Evolutionary conservation across 2,888 invertebrate genomes (phyloP).

Genomic region (Zaprionus lineosus): DNA sequence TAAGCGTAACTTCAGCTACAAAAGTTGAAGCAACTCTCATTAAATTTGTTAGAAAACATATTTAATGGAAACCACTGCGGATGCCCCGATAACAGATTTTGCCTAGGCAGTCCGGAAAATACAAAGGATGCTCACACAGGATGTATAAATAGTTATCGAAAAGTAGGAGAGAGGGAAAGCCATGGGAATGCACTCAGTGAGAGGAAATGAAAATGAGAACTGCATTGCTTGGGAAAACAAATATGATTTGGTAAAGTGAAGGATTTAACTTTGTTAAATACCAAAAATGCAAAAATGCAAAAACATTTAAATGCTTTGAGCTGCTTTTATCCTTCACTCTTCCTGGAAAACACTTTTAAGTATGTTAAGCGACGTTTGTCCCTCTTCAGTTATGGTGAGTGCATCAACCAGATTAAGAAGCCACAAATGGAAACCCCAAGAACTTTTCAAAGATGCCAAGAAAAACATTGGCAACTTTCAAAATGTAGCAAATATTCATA

Average conservation of each 20-base stretch:
- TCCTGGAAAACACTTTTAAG: too few species aligned
- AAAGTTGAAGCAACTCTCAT: too few species aligned
- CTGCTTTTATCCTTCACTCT: too few species aligned
- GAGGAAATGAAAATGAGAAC: constrained; percentile 2
- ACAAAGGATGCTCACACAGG: constrained; percentile 11
- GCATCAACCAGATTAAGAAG: constrained; percentile 9
- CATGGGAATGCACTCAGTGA: background rate
- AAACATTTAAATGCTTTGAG: too few species aligned
- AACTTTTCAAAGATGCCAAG: constrained; percentile 7
- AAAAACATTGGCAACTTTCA: constrained; percentile 21
- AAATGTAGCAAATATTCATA: constrained; percentile 23
- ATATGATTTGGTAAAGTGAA: too few species aligned
- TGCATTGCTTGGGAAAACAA: constrained; percentile 20
- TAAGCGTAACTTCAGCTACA: too few species aligned
- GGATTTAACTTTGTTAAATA: too few species aligned
- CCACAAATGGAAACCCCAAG: background rate
- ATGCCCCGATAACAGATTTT: constrained; percentile 27
- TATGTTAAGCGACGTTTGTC: too few species aligned
- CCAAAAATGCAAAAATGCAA: background rate
- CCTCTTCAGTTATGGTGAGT: background rate
- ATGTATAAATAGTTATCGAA: background rate
- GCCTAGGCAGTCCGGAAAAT: background rate
- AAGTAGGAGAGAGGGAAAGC: background rate
- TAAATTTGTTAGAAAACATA: too few species aligned
- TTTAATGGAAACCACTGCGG: constrained; percentile 1